Percentiles rank a stretch among this genome's conserved stretches.
Evolutionary conservation across 92 coral and sea anemone genomes (phyloP).

Genomic region (Zoanthus sansibaricus): DNA sequence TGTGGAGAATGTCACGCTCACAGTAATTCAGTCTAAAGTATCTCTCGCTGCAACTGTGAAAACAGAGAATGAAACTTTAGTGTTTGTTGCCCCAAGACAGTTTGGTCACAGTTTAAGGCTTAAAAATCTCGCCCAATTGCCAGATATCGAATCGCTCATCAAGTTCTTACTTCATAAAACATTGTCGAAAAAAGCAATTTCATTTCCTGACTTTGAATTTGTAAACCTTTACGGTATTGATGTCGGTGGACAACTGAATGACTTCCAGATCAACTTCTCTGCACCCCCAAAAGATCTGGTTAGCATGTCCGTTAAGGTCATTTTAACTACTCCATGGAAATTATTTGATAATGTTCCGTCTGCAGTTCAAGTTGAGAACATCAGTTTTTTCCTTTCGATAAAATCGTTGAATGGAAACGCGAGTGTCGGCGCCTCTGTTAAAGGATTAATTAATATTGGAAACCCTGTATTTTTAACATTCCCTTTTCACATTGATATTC

Average conservation of each 20-base stretch:
- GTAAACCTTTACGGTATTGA: constrained; percentile 46
- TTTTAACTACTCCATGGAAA: constrained; percentile 50
- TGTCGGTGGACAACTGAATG: constrained; percentile 32
- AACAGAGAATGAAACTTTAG: constrained; percentile 17
- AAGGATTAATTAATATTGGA: constrained; percentile 58
- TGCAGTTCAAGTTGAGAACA: constrained; percentile 1
- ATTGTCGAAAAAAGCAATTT: constrained; percentile 18
- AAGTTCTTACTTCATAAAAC: constrained; percentile 24
- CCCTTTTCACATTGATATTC: constrained; percentile 58
- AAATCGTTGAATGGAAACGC: constrained; percentile 6
- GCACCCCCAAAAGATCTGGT: constrained; percentile 23
- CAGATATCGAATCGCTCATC: constrained; percentile 26
- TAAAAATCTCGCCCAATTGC: background rate
- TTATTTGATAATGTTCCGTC: constrained; percentile 38
- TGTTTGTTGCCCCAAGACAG: background rate
- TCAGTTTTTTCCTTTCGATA: constrained; percentile 20
- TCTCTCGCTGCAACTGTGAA: constrained; percentile 11
- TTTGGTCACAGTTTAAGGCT: constrained; percentile 39
- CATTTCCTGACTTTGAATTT: constrained; percentile 48
- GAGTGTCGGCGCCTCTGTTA: constrained; percentile 40
- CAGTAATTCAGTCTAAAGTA: constrained; percentile 24
- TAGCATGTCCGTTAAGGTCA: constrained; percentile 24
- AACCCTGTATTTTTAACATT: constrained; percentile 46
- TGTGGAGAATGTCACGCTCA: constrained; percentile 22
- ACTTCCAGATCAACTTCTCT: constrained; percentile 34